Conservation (phyloP, 2,113 vertebrate genomes). For the Mormoops blainvillei region DNA sequence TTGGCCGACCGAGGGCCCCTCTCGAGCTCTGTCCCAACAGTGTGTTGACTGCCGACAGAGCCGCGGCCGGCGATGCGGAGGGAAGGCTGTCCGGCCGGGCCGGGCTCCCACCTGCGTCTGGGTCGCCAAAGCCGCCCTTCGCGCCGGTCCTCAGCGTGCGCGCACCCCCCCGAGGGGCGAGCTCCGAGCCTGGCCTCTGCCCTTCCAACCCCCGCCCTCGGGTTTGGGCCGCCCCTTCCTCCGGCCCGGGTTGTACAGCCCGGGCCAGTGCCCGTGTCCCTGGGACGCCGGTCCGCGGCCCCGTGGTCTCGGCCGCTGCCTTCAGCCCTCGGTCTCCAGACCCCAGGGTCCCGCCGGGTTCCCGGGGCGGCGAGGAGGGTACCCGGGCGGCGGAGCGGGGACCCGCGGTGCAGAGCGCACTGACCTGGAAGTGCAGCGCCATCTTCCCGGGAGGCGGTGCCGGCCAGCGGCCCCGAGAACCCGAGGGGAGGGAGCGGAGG, state of each 20-base stretch:
- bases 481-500: neutral
- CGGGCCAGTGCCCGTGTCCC: neutral
- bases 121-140: neutral
- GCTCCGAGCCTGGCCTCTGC: neutral
- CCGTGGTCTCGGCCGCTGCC: neutral
- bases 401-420: constrained; percentile 1
- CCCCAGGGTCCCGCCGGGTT: neutral
- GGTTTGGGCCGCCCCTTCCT: neutral
- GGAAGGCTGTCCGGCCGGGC: neutral
- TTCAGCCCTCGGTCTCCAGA: neutral
- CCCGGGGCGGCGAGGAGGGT: neutral
- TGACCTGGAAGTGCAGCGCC: constrained; percentile 75
- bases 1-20: neutral
- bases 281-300: neutral
- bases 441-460: constrained; percentile 66
- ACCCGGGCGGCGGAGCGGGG: neutral
- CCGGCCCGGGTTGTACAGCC: neutral
- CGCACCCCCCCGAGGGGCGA: neutral
- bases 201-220: neutral
- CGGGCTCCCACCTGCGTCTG: neutral
- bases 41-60: neutral
- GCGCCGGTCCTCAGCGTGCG: neutral
- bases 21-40: neutral
- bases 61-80: neutral
- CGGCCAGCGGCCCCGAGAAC: neutral